Base-by-base conservation (phyloP, 1,140 invertebrate genomes). In the Pseudomyrmex gracilis region DNA sequence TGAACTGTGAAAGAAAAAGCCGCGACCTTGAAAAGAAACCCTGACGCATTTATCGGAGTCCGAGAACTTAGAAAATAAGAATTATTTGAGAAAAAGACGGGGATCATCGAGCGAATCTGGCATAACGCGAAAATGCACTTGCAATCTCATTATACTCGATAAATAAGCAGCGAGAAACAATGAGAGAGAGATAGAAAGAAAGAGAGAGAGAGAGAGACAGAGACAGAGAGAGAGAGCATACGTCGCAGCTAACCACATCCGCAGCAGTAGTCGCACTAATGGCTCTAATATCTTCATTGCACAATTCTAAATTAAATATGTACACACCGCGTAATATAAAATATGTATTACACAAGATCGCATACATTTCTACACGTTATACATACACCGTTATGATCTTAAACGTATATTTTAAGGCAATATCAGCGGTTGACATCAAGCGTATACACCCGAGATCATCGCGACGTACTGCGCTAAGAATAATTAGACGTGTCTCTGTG, bases 231-330 rank as follows among this genome's bases (percentile, higher is more conserved):
- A 78, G 13, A 58, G 74, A 85, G 88, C 83, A 84, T 5, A 88
- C 77, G n/a, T 86, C 80, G 85, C 90, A 34, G 34, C 85, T 84
- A 83, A 85, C 89, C 88, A 89, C 90, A 90, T 89, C 84, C 87
- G 91, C 90, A 92, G 89, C 87, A 85, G 85, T 91, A 89, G 88
- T 91, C 87, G 90, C 91, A 92, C 90, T 77, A 86, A 92, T 90
- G 91, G 91, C 91, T 92, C 90, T 91, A 91, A 87, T 60, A 91
- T 84, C 63, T 90, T 91, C 73, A 89, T 91, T 89, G 90, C 91
- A 92, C 91, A 90, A 92, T 92, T 92, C 90, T 92, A 91, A 91
- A 92, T 87, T 90, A 89, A 86, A 7, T 34, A 34, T 86, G 86
- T 85, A 88, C 60, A 78, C 61, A 64, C 60, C 71, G 74, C 60